Percentiles rank a stretch among this genome's conserved stretches.
Evolutionary conservation across 2,797 vertebrate genomes (phyloP).

Genomic region (Coluber constrictor): DNA sequence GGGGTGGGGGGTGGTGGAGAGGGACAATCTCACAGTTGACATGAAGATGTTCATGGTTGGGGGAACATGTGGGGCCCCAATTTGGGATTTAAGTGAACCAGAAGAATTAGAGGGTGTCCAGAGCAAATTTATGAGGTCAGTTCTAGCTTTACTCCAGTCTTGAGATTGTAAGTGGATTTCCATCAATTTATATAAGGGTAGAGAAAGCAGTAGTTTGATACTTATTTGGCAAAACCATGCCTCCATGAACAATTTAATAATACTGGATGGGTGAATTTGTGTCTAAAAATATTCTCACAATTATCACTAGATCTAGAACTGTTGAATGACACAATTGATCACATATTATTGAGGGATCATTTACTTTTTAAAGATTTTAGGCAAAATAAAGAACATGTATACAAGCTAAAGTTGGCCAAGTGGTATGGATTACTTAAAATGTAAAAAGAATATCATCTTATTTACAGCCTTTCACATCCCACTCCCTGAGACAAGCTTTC

Average conservation of each 20-base stretch:
- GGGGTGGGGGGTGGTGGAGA: too few relatives aligned
- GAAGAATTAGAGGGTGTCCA: not conserved
- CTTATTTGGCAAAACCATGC: not conserved
- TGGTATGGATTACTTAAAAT: not conserved
- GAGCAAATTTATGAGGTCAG: not conserved
- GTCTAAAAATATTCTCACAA: not conserved
- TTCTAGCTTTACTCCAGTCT: not conserved
- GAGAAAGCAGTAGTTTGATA: not conserved
- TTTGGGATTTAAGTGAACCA: not conserved
- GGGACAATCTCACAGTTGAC: not conserved
- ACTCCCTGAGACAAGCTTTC: not conserved
- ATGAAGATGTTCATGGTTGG: too few relatives aligned
- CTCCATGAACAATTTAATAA: not conserved
- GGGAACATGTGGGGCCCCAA: not conserved
- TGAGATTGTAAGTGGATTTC: too few relatives aligned
- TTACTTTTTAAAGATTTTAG: not conserved
- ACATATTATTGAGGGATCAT: not conserved
- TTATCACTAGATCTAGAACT: not conserved
- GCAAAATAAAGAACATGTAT: not conserved
- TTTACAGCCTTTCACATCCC: not conserved
- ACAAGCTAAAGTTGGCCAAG: not conserved
- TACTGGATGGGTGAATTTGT: not conserved
- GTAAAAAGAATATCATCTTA: not conserved
- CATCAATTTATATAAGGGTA: not conserved
- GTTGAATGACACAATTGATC: not conserved